Percentiles rank a stretch among this genome's conserved stretches.
Evolutionary conservation across 1,140 invertebrate genomes (phyloP).

Genomic region (Trialeurodes vaporariorum): DNA sequence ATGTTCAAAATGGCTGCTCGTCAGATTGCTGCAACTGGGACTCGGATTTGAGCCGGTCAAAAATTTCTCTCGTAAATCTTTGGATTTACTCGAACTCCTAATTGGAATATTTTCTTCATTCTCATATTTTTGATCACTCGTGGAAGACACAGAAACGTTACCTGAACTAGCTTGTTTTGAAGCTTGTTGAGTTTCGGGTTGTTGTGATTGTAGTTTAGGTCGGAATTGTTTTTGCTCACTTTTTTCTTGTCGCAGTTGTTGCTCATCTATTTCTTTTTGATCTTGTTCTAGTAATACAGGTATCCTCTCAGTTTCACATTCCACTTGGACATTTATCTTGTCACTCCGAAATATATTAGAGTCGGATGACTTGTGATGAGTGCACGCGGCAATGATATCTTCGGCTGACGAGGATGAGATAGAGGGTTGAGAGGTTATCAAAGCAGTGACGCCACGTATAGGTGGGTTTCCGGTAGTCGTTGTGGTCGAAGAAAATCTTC

Average conservation of each 20-base stretch:
- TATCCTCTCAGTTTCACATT: too few species aligned
- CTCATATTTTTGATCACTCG: not conserved
- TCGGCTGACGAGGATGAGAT: constrained; percentile 22
- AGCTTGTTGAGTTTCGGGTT: too few species aligned
- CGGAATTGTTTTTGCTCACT: too few species aligned
- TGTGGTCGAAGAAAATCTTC: constrained; percentile 12
- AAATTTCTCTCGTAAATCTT: not conserved
- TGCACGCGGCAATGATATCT: constrained; percentile 23
- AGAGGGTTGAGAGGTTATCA: constrained; percentile 15
- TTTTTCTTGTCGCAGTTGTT: too few species aligned
- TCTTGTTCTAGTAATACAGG: too few species aligned
- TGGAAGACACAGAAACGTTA: constrained; percentile 32
- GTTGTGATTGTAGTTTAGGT: too few species aligned
- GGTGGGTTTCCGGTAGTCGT: constrained; percentile 2
- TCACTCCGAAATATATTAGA: too few species aligned
- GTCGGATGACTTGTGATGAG: constrained; percentile 33
- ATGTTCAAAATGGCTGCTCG: too few species aligned
- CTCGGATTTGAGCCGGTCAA: not conserved
- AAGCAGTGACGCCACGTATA: constrained; percentile 6
- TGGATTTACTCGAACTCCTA: not conserved
- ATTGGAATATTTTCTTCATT: not conserved
- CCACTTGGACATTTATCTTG: too few species aligned
- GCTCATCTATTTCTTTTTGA: too few species aligned
- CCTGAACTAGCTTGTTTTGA: constrained; percentile 33
- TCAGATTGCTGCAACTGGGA: not conserved